Conservation (phyloP, 1,140 invertebrate genomes). For the Drosophila sp. region DNA sequence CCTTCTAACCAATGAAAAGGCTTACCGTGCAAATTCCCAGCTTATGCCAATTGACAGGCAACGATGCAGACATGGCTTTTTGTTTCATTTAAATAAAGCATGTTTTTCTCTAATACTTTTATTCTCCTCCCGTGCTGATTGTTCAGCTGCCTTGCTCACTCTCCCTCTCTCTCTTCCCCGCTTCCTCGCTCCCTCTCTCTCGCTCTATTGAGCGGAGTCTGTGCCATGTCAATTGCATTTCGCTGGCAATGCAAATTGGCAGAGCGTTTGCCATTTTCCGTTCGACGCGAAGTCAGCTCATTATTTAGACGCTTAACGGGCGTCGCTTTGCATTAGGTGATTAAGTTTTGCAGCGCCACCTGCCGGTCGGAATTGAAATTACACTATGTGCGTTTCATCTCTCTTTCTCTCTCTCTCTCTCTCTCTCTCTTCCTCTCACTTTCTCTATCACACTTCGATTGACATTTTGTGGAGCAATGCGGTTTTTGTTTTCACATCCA, state of each 20-base stretch:
- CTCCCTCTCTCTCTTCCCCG: too few relatives aligned
- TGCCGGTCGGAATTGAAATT: slow-evolving; percentile 55
- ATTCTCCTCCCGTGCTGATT: slow-evolving; percentile 8
- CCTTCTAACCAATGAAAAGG: slow-evolving; percentile 60
- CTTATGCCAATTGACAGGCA: slow-evolving; percentile 70
- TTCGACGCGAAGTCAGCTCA: slow-evolving; percentile 45
- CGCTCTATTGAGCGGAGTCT: slow-evolving; percentile 26
- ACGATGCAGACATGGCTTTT: slow-evolving; percentile 60
- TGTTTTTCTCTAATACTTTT: slow-evolving; percentile 51
- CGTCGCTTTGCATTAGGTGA: slow-evolving; percentile 72
- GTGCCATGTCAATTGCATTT: slow-evolving; percentile 72
- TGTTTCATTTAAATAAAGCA: slow-evolving; percentile 55
- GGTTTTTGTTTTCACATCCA: slow-evolving; percentile 50
- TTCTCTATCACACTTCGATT: slow-evolving; percentile 13
- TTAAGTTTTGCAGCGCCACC: slow-evolving; percentile 66
- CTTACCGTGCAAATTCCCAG: slow-evolving; percentile 63
- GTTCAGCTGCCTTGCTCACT: slow-evolving; percentile 56
- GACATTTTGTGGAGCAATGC: slow-evolving; percentile 44
- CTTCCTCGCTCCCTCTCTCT: slow-evolving; percentile 15
- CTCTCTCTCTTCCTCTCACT: not conserved
- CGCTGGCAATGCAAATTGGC: slow-evolving; percentile 67
- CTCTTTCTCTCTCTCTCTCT: not conserved
- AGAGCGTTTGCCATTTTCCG: slow-evolving; percentile 43
- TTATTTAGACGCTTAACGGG: slow-evolving; percentile 75
- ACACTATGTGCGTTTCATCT: slow-evolving; percentile 23